A percentile compares a stretch with the other conserved stretches of the same genome.
phyloP scores from a whole-genome alignment of 1,140 invertebrate genomes.

The Drosophila miranda region DNA sequence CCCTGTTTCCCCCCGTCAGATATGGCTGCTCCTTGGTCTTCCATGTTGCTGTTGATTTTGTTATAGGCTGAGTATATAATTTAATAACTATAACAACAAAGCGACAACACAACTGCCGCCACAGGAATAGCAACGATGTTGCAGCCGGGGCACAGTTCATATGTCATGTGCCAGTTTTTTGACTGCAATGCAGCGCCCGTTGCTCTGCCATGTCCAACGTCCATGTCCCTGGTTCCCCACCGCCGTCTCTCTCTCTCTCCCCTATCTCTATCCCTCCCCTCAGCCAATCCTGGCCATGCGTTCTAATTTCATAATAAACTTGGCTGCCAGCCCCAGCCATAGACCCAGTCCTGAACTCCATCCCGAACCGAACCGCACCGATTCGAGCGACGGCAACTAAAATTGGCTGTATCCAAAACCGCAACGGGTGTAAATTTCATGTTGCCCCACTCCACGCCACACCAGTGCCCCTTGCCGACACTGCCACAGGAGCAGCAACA shows the following conservation, averaged over 20 bases:
- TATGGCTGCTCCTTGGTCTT: constrained; percentile 9
- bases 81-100: constrained; percentile 76
- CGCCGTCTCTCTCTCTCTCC: constrained; percentile 6
- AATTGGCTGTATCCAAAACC: constrained; percentile 68
- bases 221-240: not conserved
- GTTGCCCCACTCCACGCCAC: constrained; percentile 7
- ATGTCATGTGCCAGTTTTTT: constrained; percentile 77
- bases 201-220: too few species aligned
- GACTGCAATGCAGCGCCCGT: constrained; percentile 66
- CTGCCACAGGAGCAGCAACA: too few species aligned
- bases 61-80: constrained; percentile 65
- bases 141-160: constrained; percentile 55
- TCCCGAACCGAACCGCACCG: not conserved
- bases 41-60: constrained; percentile 47
- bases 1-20: not conserved
- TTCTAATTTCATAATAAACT: constrained; percentile 81
- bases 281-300: constrained; percentile 45
- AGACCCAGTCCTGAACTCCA: not conserved
- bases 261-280: not conserved
- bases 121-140: constrained; percentile 9
- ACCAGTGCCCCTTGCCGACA: not conserved
- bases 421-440: constrained; percentile 79
- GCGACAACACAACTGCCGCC: constrained; percentile 30
- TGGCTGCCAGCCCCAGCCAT: constrained; percentile 55
- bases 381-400: constrained; percentile 37